Conservation (phyloP, 2,888 invertebrate genomes). For the Plebejus melissa region DNA sequence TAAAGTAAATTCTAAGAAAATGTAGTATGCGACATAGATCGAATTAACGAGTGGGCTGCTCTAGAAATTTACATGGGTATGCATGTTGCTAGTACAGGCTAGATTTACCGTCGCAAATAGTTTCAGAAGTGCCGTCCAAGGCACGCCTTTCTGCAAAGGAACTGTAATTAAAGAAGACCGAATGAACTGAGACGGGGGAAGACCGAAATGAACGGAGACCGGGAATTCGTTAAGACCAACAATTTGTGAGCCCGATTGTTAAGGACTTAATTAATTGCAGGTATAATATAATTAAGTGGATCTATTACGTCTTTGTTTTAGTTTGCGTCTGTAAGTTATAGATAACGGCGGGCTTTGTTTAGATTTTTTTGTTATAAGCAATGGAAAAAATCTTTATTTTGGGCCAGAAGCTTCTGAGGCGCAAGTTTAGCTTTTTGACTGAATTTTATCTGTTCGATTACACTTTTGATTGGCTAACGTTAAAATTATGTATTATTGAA, state of each 20-base stretch:
- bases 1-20: conserved; percentile 58
- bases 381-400: not conserved
- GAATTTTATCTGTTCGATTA: no score
- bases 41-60: conserved; percentile 67
- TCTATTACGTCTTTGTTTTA: conserved; percentile 28
- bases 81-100: conserved; percentile 64
- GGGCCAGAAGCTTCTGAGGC: no score
- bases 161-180: conserved; percentile 64
- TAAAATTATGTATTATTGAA: no score
- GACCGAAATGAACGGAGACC: conserved; percentile 52
- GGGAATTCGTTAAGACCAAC: conserved; percentile 44
- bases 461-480: no score
- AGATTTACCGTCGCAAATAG: conserved; percentile 71
- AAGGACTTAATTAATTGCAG: conserved; percentile 36
- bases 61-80: conserved; percentile 71
- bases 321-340: not conserved
- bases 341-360: conserved; percentile 11
- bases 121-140: conserved; percentile 53
- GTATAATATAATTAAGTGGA: conserved; percentile 34
- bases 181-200: conserved; percentile 54
- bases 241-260: conserved; percentile 42
- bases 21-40: conserved; percentile 67
- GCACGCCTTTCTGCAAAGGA: conserved; percentile 43
- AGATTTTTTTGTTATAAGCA: not conserved
- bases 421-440: no score